Percentiles rank a stretch among this genome's conserved stretches.
These are phyloP conservation scores for Ctenicera cuprea DNA, from an alignment of 2,888 invertebrate species.

Conservation along the genomic window DNA sequence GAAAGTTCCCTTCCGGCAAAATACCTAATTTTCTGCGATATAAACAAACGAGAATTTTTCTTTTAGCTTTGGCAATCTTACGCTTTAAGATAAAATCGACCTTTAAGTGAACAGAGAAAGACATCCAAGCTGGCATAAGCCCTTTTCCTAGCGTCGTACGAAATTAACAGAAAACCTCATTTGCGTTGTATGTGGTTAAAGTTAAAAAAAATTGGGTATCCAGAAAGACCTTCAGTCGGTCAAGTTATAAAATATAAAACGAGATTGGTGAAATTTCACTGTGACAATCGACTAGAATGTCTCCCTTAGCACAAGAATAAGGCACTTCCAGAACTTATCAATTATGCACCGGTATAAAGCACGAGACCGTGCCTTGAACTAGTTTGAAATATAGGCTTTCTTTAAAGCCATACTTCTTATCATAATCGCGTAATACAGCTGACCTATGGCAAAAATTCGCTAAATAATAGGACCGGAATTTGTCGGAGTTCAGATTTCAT, in stretches of 20 bases:
- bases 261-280: conserved; percentile 23
- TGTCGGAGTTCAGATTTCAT: background rate
- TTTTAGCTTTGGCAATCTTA: conserved; percentile 20
- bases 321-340: conserved; percentile 33
- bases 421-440: conserved; percentile 24
- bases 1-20: conserved; percentile 8
- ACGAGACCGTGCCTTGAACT: conserved; percentile 19
- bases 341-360: conserved; percentile 35
- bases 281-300: conserved; percentile 31
- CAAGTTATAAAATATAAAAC: conserved; percentile 26
- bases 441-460: conserved; percentile 11
- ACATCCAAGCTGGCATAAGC: background rate
- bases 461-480: background rate
- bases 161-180: background rate
- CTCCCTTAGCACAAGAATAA: conserved; percentile 22
- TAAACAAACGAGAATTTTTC: conserved; percentile 21
- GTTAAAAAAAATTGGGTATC: background rate
- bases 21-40: conserved; percentile 24
- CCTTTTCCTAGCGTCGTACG: background rate
- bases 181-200: background rate
- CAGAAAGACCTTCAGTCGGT: conserved; percentile 2
- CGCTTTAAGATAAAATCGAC: conserved; percentile 24
- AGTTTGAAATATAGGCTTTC: conserved; percentile 22
- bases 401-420: conserved; percentile 18
- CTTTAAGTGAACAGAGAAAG: conserved; percentile 8